Conservation (phyloP, 2,888 invertebrate species). For the Agrotis exclamationis region DNA sequence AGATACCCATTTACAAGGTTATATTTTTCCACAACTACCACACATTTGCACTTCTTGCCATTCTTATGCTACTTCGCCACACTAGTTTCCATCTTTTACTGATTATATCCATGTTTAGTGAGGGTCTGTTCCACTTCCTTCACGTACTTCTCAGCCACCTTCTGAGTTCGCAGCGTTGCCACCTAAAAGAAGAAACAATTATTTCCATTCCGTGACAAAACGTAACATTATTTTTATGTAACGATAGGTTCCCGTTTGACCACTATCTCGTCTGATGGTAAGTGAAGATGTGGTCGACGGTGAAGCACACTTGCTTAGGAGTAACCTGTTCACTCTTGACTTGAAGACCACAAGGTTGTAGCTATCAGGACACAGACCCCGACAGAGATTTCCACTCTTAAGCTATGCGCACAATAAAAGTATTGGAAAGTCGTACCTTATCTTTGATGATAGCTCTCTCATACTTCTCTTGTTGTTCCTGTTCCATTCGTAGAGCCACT, state of each 20-base stretch:
- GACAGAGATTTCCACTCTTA: no score
- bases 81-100: conserved; percentile 38
- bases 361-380: no score
- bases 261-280: no score
- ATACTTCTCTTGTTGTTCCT: conserved; percentile 90
- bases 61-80: background rate
- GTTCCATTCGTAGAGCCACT: conserved; percentile 91
- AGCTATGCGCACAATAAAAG: background rate
- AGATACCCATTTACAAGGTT: background rate
- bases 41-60: background rate
- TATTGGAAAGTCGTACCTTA: conserved; percentile 75
- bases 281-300: no score
- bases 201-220: background rate
- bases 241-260: no score
- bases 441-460: conserved; percentile 87
- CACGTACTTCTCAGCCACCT: conserved; percentile 91
- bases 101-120: conserved; percentile 81
- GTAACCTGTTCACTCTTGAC: no score
- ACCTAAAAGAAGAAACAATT: conserved; percentile 89
- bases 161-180: conserved; percentile 90
- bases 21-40: background rate
- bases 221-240: no score
- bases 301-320: no score
- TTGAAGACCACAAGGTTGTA: no score
- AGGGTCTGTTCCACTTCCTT: conserved; percentile 89